A percentile compares a stretch with the other conserved stretches of the same genome.
These are phyloP conservation scores for Marcusenius ussheri DNA, from an alignment of 2,113 vertebrate genomes.

Conservation along the genomic window DNA sequence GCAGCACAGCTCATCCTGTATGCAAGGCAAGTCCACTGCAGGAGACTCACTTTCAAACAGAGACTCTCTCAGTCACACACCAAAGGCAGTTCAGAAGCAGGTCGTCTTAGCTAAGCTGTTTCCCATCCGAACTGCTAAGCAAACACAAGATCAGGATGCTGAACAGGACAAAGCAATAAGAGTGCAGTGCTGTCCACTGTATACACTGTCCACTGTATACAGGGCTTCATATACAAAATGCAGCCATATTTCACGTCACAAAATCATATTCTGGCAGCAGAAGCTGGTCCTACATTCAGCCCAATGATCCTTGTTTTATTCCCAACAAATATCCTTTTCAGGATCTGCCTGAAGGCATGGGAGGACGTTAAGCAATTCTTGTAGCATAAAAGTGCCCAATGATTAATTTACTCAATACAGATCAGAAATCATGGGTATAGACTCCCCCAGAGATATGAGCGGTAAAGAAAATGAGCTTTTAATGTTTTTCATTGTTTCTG, in stretches of 20 bases:
- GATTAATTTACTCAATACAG: background rate
- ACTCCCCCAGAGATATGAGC: background rate
- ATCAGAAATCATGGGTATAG: background rate
- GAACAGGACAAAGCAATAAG: background rate
- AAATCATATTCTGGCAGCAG: background rate
- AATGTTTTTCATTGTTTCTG: background rate
- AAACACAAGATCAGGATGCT: background rate
- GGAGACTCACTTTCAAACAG: background rate
- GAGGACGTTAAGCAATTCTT: background rate
- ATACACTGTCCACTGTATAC: background rate
- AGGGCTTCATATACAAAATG: background rate
- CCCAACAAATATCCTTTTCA: background rate
- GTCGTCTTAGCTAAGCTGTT: background rate
- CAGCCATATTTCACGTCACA: background rate
- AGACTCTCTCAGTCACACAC: background rate
- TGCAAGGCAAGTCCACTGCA: background rate
- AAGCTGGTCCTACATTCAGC: background rate
- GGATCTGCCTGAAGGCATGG: background rate
- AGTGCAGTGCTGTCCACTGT: background rate
- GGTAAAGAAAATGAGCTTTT: background rate
- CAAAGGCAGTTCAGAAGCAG: background rate
- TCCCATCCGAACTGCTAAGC: background rate
- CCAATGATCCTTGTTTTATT: background rate
- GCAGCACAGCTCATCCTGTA: background rate
- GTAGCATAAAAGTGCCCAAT: background rate